Base-by-base conservation (phyloP, 2,797 vertebrate genomes). In the Phrynocephalus vlangalii region DNA sequence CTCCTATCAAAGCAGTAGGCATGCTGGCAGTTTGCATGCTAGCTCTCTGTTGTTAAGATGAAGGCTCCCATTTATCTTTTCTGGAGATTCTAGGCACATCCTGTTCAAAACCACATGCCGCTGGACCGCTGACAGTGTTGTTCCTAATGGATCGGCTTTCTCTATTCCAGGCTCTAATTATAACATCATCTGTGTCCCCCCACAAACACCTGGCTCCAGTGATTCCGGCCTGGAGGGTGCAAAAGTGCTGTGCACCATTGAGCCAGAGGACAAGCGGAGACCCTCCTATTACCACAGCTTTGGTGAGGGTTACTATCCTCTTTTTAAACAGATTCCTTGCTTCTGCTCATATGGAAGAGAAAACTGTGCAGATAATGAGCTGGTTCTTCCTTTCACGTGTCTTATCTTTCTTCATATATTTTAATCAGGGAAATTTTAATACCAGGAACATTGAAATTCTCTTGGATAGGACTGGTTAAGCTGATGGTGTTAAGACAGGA, bases 241-340 rank as follows among this genome's bases (percentile, higher is more conserved):
- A 3, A 94, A 93, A 33, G 96, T 99, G 83, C 88, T 99, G 89
- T 99, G 98, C 92, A 97, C 97, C 11, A 98, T 99, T 91, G 92
- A 95, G 63, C 96, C 98, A 63, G 10, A 24, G 78, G 95, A 98
- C 77, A 97, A 92, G 88, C 93, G 94, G 91, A 98, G 96, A 84
- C 98, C 98, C 3, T 98, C 98, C 76, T 99, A 99, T 94, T 99
- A 98, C 89, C 98, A 99, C 96, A 99, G 98, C 96, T 99, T 99
- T 87, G 98, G 98, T 99, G 86, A 98, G 97, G 16, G 66, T 6
- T n/a, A 4, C 38, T 44, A 0, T 0, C 86, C 83, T 88, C 33
- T 0, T n/a, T 28, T n/a, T 44, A 5, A 60, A 28, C n/a, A 26
- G 67, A 38, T 16, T 26, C 24, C 5, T 9, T 26, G n/a, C 33